Evolutionary conservation across 2,888 invertebrate species (phyloP), one percentile per base, ranked within the genome.

Genomic region (Clusia tigrina): DNA sequence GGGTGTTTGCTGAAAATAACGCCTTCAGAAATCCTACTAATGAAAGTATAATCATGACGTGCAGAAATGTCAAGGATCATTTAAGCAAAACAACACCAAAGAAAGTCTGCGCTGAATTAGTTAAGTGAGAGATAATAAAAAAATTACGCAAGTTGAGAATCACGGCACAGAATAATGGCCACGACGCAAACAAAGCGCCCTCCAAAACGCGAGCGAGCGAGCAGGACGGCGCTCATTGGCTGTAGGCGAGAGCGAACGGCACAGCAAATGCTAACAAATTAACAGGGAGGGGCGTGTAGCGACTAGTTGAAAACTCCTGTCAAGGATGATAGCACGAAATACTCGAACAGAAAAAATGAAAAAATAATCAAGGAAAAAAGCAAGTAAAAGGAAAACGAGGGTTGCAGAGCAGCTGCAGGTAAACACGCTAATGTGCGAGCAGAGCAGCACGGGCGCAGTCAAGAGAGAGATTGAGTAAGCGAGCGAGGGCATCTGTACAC

Each of bases 321-420:
- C 76, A 75, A 77, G 68, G 73, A 74, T 76, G 76, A 76, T 76
- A 71, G 64, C 76, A 66, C 67, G 72, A n/a, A n/a, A n/a, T n/a
- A n/a, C n/a, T 67, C 73, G 69, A 67, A 61, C 63, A 76, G 56
- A 67, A 62, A 67, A 63, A 64, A 63, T 54, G 63, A 67, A 71
- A 68, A 74, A 25, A 32, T n/a, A n/a, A 71, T 67, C 65, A 53
- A 52, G 53, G 60, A 22, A 67, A 57, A 63, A 55, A 61, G 63
- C 51, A 24, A 18, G 57, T 38, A 60, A 37, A 56, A 51, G 56
- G 12, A 15, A 24, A 53, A 22, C 12, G 26, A 48, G 26, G 48
- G 23, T 38, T 53, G 53, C 38, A 38, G 18, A 17, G 24, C 32
- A 20, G 42, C 51, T 48, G 58, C 48, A 26, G 58, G 51, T 48